phyloP scores from a whole-genome alignment of 2,113 vertebrate species.

The Xiphorhynchus elegans region DNA sequence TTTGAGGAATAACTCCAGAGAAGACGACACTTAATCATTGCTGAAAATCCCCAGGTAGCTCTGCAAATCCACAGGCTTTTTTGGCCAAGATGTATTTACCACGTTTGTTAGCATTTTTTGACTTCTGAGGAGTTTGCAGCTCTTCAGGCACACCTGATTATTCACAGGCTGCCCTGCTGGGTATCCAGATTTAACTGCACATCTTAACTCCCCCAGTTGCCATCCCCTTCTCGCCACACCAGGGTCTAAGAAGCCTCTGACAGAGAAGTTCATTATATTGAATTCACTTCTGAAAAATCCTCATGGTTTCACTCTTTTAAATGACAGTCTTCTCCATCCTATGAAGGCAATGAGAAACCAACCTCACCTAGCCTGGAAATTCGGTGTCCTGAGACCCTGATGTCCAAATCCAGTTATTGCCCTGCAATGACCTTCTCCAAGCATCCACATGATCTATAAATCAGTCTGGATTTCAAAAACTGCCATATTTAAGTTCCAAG shows the following conservation, averaged over 20 bases:
- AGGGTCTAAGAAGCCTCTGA: not conserved
- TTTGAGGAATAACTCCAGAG: not conserved
- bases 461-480: not conserved
- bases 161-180: not conserved
- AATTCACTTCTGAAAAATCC: not conserved
- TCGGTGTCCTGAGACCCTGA: not conserved
- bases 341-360: not conserved
- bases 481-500: not conserved
- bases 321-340: not conserved
- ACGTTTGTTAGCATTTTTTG: not conserved
- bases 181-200: not conserved
- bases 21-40: not conserved
- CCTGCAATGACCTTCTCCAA: not conserved
- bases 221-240: not conserved
- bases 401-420: not conserved
- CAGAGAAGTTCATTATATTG: not conserved
- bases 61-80: conserved; percentile 32
- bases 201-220: not conserved
- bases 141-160: not conserved
- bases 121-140: not conserved
- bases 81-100: conserved; percentile 13
- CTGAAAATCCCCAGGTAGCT: conserved; percentile 13
- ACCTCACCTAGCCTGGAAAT: not conserved
- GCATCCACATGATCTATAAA: not conserved
- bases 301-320: not conserved